A percentile compares a stretch with the other conserved stretches of the same genome.
These are phyloP conservation scores for Onchidella celtica DNA, from an alignment of 2,888 invertebrate species.

Conservation along the genomic window DNA sequence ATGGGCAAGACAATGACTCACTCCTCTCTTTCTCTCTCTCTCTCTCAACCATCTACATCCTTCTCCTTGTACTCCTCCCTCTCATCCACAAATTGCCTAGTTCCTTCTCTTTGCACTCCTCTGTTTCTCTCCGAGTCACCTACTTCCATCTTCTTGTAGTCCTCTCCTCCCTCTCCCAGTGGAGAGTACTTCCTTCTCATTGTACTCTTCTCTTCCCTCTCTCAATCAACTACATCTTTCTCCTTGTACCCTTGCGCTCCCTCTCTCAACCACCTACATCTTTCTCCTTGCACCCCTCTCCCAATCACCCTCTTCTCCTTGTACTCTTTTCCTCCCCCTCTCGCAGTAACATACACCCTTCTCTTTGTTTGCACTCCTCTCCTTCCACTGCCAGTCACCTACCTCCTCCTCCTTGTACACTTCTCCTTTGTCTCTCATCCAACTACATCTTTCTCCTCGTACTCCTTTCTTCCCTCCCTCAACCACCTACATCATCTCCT, in stretches of 20 bases:
- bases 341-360: background rate
- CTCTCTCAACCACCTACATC: background rate
- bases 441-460: background rate
- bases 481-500: background rate
- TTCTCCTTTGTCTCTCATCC: background rate
- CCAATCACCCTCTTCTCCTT: background rate
- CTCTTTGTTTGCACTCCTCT: too few relatives aligned
- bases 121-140: too few relatives aligned
- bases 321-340: constrained; percentile 9
- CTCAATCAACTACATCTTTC: background rate
- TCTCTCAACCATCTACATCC: background rate
- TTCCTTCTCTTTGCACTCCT: too few relatives aligned
- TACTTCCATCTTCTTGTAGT: too few relatives aligned
- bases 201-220: background rate
- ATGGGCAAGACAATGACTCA: too few relatives aligned
- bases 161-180: background rate
- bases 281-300: background rate
- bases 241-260: background rate
- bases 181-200: background rate
- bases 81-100: background rate
- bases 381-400: too few relatives aligned
- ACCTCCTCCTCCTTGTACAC: background rate
- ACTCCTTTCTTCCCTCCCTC: background rate
- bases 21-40: too few relatives aligned
- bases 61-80: constrained; percentile 4